Evolutionary conservation across 92 coral and sea anemone species (phyloP).

Genomic region (Meandrina meandrites): DNA sequence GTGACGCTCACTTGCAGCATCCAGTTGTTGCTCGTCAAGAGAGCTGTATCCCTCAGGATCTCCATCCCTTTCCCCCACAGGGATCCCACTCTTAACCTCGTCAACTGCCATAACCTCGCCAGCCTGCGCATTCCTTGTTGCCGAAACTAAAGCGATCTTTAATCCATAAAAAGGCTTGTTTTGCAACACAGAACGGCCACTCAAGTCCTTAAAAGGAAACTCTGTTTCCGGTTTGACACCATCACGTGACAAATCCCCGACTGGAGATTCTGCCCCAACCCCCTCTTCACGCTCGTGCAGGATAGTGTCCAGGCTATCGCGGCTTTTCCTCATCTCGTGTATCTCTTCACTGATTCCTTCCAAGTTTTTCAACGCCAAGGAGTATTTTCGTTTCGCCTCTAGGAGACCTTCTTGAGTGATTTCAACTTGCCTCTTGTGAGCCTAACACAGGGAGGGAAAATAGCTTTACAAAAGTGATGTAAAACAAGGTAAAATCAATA

Average conservation of each 20-base stretch:
- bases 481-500: neutral
- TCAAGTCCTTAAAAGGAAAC: neutral
- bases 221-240: neutral
- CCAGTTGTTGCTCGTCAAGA: slow-evolving; percentile 20
- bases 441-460: slow-evolving; percentile 40
- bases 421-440: slow-evolving; percentile 79
- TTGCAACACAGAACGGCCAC: neutral
- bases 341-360: slow-evolving; percentile 96
- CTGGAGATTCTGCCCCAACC: slow-evolving; percentile 93
- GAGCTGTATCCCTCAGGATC: slow-evolving; percentile 34
- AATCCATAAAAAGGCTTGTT: slow-evolving; percentile 27
- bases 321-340: slow-evolving; percentile 88
- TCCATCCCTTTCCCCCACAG: slow-evolving; percentile 38
- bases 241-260: slow-evolving; percentile 41
- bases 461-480: no score
- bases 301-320: slow-evolving; percentile 61
- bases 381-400: slow-evolving; percentile 78
- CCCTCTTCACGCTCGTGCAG: slow-evolving; percentile 85
- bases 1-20: neutral
- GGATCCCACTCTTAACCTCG: neutral
- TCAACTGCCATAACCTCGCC: neutral
- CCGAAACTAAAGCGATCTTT: slow-evolving; percentile 36
- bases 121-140: neutral
- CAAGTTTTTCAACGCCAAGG: slow-evolving; percentile 79
- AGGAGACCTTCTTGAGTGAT: slow-evolving; percentile 69